A percentile compares a stretch with the other conserved stretches of the same genome.
Conservation (phyloP, 2,888 invertebrate species). For the Drosophila austrosaltans region DNA sequence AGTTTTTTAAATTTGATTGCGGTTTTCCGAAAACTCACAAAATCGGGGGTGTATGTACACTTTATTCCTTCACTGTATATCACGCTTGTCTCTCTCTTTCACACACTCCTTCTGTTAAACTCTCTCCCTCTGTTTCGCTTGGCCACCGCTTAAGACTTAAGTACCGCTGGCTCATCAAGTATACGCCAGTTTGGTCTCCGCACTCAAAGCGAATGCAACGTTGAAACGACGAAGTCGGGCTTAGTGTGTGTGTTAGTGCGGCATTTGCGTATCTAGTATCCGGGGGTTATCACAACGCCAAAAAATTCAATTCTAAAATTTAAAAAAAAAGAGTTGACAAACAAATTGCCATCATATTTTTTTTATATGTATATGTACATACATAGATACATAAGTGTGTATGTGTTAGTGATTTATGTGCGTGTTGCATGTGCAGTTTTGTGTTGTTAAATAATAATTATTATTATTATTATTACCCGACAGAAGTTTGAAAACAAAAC, state of each 20-base stretch:
- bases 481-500: conserved; percentile 11
- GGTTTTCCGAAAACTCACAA: too few relatives aligned
- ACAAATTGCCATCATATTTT: conserved; percentile 26
- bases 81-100: not conserved
- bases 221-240: not conserved
- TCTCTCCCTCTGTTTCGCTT: not conserved
- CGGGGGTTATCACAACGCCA: conserved; percentile 29
- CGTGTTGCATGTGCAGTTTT: conserved; percentile 16
- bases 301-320: conserved; percentile 30
- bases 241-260: not conserved
- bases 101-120: not conserved
- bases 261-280: conserved; percentile 3
- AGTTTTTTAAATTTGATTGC: too few relatives aligned
- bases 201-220: conserved; percentile 8
- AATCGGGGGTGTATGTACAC: too few relatives aligned
- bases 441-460: conserved; percentile 33
- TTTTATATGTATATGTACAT: conserved; percentile 13
- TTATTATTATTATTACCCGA: conserved; percentile 57
- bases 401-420: conserved; percentile 24
- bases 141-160: not conserved
- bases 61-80: too few relatives aligned
- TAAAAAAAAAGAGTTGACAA: conserved; percentile 18
- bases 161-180: not conserved
- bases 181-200: conserved; percentile 5
- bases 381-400: not conserved